Evolutionary conservation across 2,797 vertebrate species (phyloP).

Genomic region (Heteromormyrus szaboi): DNA sequence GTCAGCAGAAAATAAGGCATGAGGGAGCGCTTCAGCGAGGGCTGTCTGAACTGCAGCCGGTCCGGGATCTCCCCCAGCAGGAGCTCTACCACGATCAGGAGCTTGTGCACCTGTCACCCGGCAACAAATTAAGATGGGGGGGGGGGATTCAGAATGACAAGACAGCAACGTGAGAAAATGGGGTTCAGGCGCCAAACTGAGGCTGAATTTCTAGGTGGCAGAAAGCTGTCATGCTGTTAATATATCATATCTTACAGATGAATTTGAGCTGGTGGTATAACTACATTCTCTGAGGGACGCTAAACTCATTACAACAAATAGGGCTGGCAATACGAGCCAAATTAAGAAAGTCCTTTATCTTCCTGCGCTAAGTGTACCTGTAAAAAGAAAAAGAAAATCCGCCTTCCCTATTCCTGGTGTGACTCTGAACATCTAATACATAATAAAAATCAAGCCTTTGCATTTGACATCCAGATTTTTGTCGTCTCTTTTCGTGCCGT

Average conservation of each 20-base stretch:
- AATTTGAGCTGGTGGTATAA: neutral
- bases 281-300: neutral
- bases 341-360: neutral
- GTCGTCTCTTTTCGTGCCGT: neutral
- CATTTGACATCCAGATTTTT: neutral
- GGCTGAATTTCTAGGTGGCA: neutral
- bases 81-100: slow-evolving; percentile 92
- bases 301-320: neutral
- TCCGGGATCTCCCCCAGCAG: slow-evolving; percentile 91
- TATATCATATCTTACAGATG: neutral
- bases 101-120: slow-evolving; percentile 81
- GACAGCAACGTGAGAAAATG: neutral
- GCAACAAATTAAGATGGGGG: neutral
- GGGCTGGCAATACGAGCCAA: neutral
- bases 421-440: neutral
- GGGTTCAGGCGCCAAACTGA: neutral
- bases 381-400: neutral
- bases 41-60: slow-evolving; percentile 91
- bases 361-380: neutral
- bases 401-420: neutral
- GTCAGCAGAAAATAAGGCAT: slow-evolving; percentile 97
- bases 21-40: slow-evolving; percentile 89
- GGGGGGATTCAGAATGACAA: neutral
- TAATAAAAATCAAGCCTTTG: neutral
- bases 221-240: neutral